Evolutionary conservation across 2,113 vertebrate species (phyloP).

Genomic region (Brevimyrus niger): DNA sequence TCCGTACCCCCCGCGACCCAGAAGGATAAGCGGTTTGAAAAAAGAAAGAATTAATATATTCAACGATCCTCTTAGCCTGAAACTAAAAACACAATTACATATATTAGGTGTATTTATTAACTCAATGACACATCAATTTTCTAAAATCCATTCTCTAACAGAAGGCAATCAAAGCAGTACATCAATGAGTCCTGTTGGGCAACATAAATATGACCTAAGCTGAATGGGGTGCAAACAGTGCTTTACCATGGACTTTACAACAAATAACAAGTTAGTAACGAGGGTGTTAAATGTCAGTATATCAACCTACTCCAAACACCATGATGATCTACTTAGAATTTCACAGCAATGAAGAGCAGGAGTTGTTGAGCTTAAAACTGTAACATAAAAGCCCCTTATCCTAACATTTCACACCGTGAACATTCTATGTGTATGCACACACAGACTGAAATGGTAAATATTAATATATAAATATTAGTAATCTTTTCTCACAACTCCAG

Average conservation of each 20-base stretch:
- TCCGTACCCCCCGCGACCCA: no score
- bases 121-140: neutral
- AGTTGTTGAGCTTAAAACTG: neutral
- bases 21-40: no score
- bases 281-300: slow-evolving; percentile 12
- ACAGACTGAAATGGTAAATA: neutral
- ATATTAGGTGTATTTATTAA: neutral
- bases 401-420: neutral
- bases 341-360: neutral
- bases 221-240: slow-evolving; percentile 1
- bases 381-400: neutral
- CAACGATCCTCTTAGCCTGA: neutral
- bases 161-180: neutral
- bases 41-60: neutral
- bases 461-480: neutral
- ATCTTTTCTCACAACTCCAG: neutral
- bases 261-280: neutral
- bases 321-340: slow-evolving; percentile 13
- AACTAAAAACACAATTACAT: neutral
- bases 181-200: neutral
- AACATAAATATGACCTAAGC: neutral
- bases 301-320: slow-evolving; percentile 9
- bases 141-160: neutral
- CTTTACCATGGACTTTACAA: slow-evolving; percentile 1
- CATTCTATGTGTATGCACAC: neutral